Conservation (phyloP, 2,888 invertebrate genomes). For the Lycocerus yunnanus region DNA sequence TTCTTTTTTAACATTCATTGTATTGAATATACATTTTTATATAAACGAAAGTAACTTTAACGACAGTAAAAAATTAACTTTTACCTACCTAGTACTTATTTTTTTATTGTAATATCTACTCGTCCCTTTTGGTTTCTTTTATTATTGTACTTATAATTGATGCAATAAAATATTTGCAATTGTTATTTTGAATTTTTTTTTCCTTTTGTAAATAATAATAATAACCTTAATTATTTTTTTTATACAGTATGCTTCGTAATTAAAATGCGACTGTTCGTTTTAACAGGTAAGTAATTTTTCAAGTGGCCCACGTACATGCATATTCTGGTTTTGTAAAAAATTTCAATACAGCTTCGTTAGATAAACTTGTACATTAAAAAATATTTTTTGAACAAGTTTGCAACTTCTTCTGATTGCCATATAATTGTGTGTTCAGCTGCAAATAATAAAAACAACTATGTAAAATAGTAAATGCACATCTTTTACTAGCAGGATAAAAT, state of each 20-base stretch:
- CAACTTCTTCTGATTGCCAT: neutral
- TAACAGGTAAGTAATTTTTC: neutral
- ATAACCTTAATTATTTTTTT: too few relatives aligned
- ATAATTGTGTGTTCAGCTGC: neutral
- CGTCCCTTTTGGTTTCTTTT: conserved; percentile 9
- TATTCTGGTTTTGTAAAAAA: neutral
- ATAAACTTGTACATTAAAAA: neutral
- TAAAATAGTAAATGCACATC: neutral
- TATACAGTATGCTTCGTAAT: too few relatives aligned
- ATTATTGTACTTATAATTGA: conserved; percentile 27
- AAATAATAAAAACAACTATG: neutral
- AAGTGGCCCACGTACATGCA: neutral
- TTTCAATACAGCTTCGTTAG: neutral
- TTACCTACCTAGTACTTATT: conserved; percentile 27
- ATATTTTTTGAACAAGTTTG: neutral
- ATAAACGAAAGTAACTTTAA: conserved; percentile 19
- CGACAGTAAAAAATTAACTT: conserved; percentile 13
- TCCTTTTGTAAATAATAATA: neutral
- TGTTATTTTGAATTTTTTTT: conserved; percentile 2
- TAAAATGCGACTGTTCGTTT: too few relatives aligned
- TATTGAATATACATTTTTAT: conserved; percentile 29
- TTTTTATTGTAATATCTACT: conserved; percentile 18
- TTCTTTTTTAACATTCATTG: conserved; percentile 24
- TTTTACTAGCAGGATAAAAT: neutral
- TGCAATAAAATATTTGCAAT: conserved; percentile 24